Conservation (phyloP, 2,888 invertebrate genomes). For the Amblyjoppa proteus region DNA sequence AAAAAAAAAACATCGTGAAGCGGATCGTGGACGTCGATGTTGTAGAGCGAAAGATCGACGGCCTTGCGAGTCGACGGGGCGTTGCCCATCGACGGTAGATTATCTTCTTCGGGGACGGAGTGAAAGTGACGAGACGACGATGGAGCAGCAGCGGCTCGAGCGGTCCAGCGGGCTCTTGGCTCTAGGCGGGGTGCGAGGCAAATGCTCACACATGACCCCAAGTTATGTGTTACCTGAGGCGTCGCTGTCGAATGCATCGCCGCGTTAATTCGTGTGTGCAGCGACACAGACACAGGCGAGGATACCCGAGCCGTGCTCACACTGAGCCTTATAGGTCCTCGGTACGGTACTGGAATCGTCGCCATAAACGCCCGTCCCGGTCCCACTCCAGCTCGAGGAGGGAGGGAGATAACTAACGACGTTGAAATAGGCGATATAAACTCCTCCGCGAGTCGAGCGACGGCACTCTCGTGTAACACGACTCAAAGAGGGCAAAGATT, state of each 20-base stretch:
- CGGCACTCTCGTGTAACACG: slow-evolving; percentile 18
- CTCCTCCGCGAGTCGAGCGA: slow-evolving; percentile 27
- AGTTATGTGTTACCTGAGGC: slow-evolving; percentile 45
- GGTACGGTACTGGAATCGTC: slow-evolving; percentile 49
- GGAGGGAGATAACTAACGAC: slow-evolving; percentile 42
- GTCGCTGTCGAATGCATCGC: slow-evolving; percentile 1
- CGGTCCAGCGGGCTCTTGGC: slow-evolving; percentile 56
- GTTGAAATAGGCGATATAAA: slow-evolving; percentile 64
- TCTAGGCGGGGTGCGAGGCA: slow-evolving; percentile 32
- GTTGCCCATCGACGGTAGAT: slow-evolving; percentile 65
- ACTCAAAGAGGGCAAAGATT: slow-evolving; percentile 46
- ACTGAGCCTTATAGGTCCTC: slow-evolving; percentile 58
- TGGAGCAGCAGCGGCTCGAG: slow-evolving; percentile 51
- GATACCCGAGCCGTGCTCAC: slow-evolving; percentile 28
- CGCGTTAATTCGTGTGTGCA: background rate
- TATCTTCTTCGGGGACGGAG: slow-evolving; percentile 68
- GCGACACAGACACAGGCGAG: slow-evolving; percentile 12
- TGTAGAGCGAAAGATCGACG: slow-evolving; percentile 53
- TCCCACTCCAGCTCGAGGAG: slow-evolving; percentile 35
- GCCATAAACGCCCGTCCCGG: slow-evolving; percentile 54
- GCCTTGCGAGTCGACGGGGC: slow-evolving; percentile 66
- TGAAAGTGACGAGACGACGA: slow-evolving; percentile 76
- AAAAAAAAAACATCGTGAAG: slow-evolving; percentile 28
- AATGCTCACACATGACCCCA: slow-evolving; percentile 30
- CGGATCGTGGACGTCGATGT: slow-evolving; percentile 28